phyloP scores from a whole-genome alignment of 2,113 vertebrate species.

The Raja brachyura region DNA sequence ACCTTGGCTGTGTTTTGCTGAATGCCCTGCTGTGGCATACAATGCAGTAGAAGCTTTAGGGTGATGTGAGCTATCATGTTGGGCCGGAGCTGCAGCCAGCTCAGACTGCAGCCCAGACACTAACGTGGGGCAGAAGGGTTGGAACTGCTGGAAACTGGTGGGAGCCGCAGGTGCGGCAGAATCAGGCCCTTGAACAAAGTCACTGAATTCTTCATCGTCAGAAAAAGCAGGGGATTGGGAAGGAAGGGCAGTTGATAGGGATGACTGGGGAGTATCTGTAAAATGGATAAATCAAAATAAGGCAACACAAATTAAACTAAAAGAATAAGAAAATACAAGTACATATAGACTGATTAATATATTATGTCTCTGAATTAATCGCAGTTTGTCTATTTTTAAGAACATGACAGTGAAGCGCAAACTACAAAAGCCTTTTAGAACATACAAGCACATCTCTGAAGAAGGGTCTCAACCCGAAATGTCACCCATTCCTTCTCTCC shows the following conservation, averaged over 20 bases:
- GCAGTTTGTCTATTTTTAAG: background rate
- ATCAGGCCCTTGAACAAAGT: constrained; percentile 90
- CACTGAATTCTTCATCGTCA: constrained; percentile 92
- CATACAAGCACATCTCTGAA: no score
- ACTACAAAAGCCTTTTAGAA: background rate
- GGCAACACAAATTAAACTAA: constrained; percentile 53
- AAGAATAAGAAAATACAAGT: constrained; percentile 48
- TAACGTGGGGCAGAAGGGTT: constrained; percentile 52
- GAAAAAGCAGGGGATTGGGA: constrained; percentile 68
- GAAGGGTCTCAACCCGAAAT: no score
- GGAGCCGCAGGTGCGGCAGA: constrained; percentile 52
- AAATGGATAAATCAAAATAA: constrained; percentile 69
- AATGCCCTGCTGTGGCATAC: constrained; percentile 32
- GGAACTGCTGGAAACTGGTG: constrained; percentile 58
- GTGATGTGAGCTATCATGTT: constrained; percentile 42
- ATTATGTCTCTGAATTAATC: constrained; percentile 41
- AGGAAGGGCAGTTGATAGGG: constrained; percentile 76
- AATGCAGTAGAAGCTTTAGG: constrained; percentile 47
- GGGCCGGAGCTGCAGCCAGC: constrained; percentile 51
- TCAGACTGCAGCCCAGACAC: constrained; percentile 58
- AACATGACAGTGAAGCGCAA: background rate
- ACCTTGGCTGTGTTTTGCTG: constrained; percentile 24
- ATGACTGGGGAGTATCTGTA: constrained; percentile 85
- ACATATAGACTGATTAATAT: constrained; percentile 40
- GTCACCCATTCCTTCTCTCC: no score